phyloP scores from a whole-genome alignment of 1,140 invertebrate species.

The Chionoecetes opilio region DNA sequence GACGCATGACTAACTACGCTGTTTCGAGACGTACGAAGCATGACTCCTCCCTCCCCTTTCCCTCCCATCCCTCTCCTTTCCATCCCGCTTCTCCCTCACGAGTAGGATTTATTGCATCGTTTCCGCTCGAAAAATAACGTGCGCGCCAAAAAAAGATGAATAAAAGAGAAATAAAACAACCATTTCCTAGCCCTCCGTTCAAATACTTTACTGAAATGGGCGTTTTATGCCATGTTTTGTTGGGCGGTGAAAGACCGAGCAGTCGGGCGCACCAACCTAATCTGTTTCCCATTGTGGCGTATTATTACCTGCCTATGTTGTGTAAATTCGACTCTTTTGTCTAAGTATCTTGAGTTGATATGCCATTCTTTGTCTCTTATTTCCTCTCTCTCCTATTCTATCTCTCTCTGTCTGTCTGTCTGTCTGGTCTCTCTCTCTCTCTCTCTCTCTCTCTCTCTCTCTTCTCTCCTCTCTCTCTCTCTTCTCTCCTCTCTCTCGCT shows the following conservation, averaged over 20 bases:
- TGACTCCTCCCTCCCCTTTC: neutral
- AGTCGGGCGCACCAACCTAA: constrained; percentile 15
- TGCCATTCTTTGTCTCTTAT: no score
- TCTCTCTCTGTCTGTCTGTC: no score
- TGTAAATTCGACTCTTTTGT: neutral
- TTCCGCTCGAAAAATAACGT: neutral
- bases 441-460: no score
- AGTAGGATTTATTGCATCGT: neutral
- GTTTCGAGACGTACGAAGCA: neutral
- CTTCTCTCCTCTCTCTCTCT: no score
- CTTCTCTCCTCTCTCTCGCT: no score
- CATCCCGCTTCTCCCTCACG: neutral
- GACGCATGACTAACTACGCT: neutral
- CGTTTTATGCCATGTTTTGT: neutral
- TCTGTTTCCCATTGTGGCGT: neutral
- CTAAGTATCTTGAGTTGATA: no score
- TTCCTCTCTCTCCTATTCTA: no score
- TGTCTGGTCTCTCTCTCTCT: no score
- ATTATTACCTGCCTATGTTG: neutral
- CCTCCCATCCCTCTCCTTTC: neutral
- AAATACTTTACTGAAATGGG: neutral
- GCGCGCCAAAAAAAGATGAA: neutral
- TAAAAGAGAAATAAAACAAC: neutral
- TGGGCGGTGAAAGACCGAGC: neutral
- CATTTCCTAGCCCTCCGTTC: neutral